These are phyloP conservation scores for Dunckerocampus dactyliophorus DNA, from an alignment of 2,113 vertebrate species.

Conservation along the genomic window DNA sequence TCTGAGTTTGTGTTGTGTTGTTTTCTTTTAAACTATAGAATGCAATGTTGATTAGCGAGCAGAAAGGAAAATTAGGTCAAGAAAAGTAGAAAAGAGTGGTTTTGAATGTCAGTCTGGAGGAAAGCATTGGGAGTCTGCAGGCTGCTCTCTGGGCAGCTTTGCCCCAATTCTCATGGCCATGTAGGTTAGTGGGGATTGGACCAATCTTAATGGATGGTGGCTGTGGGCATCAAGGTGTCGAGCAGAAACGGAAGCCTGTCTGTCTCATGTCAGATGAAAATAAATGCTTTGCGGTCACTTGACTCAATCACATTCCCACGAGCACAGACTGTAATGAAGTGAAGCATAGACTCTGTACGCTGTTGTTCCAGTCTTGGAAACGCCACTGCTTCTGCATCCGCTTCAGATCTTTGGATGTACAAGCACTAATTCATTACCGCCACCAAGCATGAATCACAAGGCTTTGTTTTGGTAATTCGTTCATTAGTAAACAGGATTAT, in stretches of 20 bases:
- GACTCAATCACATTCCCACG: constrained; percentile 36
- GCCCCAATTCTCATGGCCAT: constrained; percentile 44
- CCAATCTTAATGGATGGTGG: constrained; percentile 50
- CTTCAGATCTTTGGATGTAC: constrained; percentile 24
- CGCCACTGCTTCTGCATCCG: constrained; percentile 24
- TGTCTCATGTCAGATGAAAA: constrained; percentile 41
- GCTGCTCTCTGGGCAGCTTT: constrained; percentile 24
- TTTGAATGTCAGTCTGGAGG: no score
- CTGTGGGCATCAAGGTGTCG: constrained; percentile 24
- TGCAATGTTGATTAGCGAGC: no score
- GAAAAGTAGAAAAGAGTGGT: no score
- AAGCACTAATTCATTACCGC: constrained; percentile 24
- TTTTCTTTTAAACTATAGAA: no score
- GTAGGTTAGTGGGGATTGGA: constrained; percentile 36
- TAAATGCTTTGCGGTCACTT: constrained; percentile 38
- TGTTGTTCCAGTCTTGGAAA: constrained; percentile 10
- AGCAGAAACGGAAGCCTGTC: constrained; percentile 38
- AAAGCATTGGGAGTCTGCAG: no score
- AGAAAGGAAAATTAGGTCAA: no score
- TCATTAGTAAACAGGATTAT: no score
- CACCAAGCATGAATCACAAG: no score
- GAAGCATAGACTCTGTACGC: constrained; percentile 23
- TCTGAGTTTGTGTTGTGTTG: no score
- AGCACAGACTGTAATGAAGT: constrained; percentile 49
- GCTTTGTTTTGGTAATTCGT: neutral